Evolutionary conservation across 2,113 vertebrate genomes (phyloP).

Genomic region (Sminthopsis crassicaudata): DNA sequence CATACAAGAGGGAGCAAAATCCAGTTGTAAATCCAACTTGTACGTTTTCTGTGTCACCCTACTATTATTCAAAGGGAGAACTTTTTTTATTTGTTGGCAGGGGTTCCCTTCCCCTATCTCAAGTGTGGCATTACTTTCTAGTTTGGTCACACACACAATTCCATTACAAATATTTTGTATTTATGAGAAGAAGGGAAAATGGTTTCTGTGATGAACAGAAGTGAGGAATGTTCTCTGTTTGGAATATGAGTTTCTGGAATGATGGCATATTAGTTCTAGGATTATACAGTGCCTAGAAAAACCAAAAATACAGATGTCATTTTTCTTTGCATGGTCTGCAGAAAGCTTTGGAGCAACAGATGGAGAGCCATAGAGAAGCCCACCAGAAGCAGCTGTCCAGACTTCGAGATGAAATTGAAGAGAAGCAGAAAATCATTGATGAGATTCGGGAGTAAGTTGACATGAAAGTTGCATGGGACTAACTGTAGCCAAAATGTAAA

Average conservation of each 20-base stretch:
- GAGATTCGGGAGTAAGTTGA: conserved; percentile 92
- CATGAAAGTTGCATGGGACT: fast-evolving
- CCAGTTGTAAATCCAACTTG: background rate
- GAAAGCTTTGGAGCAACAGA: conserved; percentile 93
- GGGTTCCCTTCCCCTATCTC: background rate
- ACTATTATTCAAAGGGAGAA: background rate
- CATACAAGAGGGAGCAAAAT: background rate
- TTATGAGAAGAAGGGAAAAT: background rate
- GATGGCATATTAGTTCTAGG: background rate
- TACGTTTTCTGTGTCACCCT: background rate
- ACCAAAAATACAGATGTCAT: conserved; percentile 14
- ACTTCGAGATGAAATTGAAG: conserved; percentile 92
- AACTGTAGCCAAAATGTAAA: background rate
- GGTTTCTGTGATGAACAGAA: background rate
- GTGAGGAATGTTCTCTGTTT: background rate
- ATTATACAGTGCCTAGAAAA: conserved; percentile 12
- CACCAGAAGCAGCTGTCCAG: conserved; percentile 94
- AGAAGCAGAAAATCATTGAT: conserved; percentile 94
- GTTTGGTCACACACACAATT: background rate
- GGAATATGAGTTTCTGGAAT: background rate
- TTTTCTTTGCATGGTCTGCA: conserved; percentile 71
- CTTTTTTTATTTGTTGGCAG: background rate
- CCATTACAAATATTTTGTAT: background rate
- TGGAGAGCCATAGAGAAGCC: conserved; percentile 92
- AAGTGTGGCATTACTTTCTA: background rate